Evolutionary conservation across 2,113 vertebrate species (phyloP).

Genomic region (Protobothrops mucrosquamatus): DNA sequence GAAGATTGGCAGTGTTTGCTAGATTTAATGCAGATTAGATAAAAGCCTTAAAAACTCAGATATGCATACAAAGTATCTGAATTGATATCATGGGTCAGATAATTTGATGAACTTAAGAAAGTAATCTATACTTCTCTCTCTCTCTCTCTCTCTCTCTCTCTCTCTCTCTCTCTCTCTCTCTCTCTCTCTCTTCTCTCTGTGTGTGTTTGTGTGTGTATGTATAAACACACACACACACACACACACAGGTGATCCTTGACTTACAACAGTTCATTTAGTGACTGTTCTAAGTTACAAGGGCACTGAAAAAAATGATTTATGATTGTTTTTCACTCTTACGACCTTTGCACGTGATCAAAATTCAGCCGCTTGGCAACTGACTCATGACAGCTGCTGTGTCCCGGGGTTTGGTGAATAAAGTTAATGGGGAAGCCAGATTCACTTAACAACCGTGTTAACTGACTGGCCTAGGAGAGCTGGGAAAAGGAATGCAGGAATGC

Average conservation of each 20-base stretch:
- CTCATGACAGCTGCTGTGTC: background rate
- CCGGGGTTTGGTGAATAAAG: background rate
- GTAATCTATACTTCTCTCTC: background rate
- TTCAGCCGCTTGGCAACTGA: background rate
- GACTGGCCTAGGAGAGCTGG: background rate
- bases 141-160: background rate
- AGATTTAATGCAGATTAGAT: no score
- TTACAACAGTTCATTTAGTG: background rate
- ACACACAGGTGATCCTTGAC: background rate
- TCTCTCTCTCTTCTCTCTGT: no score
- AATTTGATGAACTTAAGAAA: background rate
- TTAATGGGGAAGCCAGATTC: no score
- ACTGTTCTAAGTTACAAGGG: background rate
- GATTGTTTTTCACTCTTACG: background rate
- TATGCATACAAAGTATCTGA: background rate
- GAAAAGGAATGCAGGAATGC: background rate
- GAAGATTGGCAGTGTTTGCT: accelerated
- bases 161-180: background rate
- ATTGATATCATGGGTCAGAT: background rate
- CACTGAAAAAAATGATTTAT: background rate
- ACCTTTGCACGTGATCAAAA: background rate
- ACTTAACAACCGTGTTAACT: background rate
- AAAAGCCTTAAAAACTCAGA: background rate
- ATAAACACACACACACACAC: no score
- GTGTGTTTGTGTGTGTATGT: no score